A percentile compares a stretch with the other conserved stretches of the same genome.
Evolutionary conservation across 2,888 invertebrate genomes (phyloP).

Genomic region (Timema cristinae): DNA sequence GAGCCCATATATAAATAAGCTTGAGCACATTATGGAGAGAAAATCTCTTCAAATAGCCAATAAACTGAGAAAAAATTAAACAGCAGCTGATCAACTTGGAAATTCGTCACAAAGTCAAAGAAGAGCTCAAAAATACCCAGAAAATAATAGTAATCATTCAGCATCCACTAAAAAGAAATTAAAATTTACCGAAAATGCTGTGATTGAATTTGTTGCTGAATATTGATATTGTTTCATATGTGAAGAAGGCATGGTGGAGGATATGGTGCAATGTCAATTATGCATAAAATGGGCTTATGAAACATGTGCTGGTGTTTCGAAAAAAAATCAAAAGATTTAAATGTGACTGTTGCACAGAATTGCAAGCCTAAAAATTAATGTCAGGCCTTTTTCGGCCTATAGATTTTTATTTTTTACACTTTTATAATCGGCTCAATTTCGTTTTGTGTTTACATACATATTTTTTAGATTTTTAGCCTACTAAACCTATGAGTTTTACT

Average conservation of each 20-base stretch:
- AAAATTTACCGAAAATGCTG: neutral
- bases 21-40: neutral
- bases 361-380: no score
- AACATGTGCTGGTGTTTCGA: neutral
- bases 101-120: neutral
- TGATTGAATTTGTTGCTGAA: neutral
- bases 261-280: constrained; percentile 1
- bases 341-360: neutral
- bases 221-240: neutral
- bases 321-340: neutral
- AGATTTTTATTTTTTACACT: no score
- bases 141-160: neutral
- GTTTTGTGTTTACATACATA: neutral
- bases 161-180: neutral
- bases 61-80: no score
- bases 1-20: neutral
- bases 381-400: no score
- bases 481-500: neutral
- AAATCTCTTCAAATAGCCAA: no score
- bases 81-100: no score
- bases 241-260: neutral
- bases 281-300: constrained; percentile 8
- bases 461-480: neutral
- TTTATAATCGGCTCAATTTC: no score
- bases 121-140: neutral